Evolutionary conservation across 2,113 vertebrate species (phyloP).

Genomic region (Alethe diademata): DNA sequence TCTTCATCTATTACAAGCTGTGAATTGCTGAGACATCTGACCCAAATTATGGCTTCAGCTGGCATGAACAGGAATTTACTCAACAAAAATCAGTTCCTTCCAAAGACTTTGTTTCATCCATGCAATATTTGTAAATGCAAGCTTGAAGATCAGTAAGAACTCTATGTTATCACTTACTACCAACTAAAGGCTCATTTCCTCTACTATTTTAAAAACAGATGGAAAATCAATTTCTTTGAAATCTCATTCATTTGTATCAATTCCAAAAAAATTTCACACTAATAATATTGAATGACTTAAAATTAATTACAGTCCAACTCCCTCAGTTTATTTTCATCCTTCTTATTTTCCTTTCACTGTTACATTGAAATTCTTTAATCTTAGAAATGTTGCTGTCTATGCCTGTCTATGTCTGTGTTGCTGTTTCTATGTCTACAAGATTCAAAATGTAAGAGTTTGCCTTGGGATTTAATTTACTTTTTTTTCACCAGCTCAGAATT

Average conservation of each 20-base stretch:
- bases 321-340: neutral
- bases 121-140: neutral
- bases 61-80: neutral
- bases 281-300: neutral
- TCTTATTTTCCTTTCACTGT: neutral
- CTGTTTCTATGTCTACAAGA: neutral
- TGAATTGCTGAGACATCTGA: slow-evolving; percentile 45
- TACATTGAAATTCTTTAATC: neutral
- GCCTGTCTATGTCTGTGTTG: neutral
- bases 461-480: neutral
- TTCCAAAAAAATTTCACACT: neutral
- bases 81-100: neutral
- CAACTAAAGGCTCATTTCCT: neutral
- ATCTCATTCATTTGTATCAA: neutral
- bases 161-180: neutral
- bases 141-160: neutral
- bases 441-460: neutral
- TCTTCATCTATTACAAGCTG: slow-evolving; percentile 38
- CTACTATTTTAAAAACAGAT: neutral
- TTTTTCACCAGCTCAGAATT: neutral
- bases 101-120: neutral
- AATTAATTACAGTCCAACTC: neutral
- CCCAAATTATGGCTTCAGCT: slow-evolving; percentile 40
- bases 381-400: neutral
- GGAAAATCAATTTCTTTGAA: neutral